Conservation (phyloP, 1,140 invertebrate genomes). For the Achatina immaculata region DNA sequence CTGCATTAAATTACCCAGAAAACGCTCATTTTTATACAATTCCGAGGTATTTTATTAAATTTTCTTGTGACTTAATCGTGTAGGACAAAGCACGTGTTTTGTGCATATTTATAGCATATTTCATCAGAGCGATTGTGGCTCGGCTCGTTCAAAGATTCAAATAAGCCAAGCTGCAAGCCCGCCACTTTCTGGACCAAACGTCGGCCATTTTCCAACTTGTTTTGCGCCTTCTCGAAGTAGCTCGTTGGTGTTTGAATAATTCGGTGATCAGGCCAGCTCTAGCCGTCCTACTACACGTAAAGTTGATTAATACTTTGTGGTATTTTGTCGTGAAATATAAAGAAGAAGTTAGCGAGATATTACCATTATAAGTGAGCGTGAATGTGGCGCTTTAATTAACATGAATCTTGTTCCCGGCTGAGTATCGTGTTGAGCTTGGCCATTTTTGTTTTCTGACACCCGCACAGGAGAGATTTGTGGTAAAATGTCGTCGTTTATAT, state of each 20-base stretch:
- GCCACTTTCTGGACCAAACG: not conserved
- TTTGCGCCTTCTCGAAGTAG: not conserved
- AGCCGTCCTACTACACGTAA: not conserved
- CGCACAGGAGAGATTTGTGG: too few relatives aligned
- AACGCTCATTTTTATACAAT: not conserved
- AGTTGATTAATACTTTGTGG: not conserved
- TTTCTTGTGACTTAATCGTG: not conserved
- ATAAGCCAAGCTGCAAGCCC: not conserved
- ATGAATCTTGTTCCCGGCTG: too few relatives aligned
- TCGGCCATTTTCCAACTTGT: not conserved
- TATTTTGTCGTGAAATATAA: too few relatives aligned
- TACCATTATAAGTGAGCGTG: too few relatives aligned
- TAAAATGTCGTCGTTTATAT: too few relatives aligned
- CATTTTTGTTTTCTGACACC: too few relatives aligned
- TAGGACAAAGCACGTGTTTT: not conserved
- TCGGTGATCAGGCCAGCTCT: not conserved
- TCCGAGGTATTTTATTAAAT: not conserved
- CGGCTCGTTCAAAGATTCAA: slow-evolving; percentile 12
- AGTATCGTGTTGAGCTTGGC: too few relatives aligned
- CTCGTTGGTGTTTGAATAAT: not conserved
- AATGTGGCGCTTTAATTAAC: too few relatives aligned
- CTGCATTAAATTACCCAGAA: not conserved
- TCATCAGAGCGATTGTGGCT: not conserved
- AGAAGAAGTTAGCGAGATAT: too few relatives aligned
- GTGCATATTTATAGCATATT: slow-evolving; percentile 17